Evolutionary conservation across 1,140 invertebrate genomes (phyloP), one percentile per base, ranked within the genome.

Genomic region (Vanessa tameamea): DNA sequence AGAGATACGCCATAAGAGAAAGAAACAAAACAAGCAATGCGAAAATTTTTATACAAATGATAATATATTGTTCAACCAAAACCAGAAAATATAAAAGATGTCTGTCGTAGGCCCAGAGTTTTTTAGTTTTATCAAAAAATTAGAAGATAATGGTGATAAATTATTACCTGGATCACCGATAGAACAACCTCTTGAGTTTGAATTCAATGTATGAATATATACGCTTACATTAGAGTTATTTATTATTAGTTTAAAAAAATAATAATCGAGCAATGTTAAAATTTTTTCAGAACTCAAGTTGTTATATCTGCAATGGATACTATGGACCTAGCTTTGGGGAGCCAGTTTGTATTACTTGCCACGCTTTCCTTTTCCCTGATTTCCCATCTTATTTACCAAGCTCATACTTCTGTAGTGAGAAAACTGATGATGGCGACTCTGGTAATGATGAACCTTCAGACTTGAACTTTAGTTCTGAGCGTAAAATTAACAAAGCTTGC

Each of bases 381-480:
- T 96, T 97, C 79, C 95, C 96, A 6, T 94, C 94, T 55, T 87
- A 93, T 73, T 78, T 94, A 50, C 94, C 94, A 77, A 93, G 94
- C 64, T 94, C 95, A 64, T 95, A 94, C 77, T 92, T 93, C 78
- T 90, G 81, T 72, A 93, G 89, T 79, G 92, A 98, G 95, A 97
- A 98, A 93, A 97, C 96, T 20, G 97, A 98, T 87, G 97, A 98
- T 81, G 97, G 97, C 83, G 98, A 99, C 87, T 98, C 97, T 0
- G 98, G 98, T 5, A 99, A 98, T 87, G 98, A 99, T 87, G 97
- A 99, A 87, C 97, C 97, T n/a, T 96, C 95, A 59, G 96, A 96
- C 87, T 85, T 95, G 68, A 95, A 93, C 92, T 93, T 95, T 87
- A 94, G 84, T 64, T 82, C 87, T 16, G 90, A 90, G 57, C 78